A percentile compares a stretch with the other conserved stretches of the same genome.
Evolutionary conservation across 2,888 invertebrate species (phyloP).

Genomic region (Monopis laevigella): DNA sequence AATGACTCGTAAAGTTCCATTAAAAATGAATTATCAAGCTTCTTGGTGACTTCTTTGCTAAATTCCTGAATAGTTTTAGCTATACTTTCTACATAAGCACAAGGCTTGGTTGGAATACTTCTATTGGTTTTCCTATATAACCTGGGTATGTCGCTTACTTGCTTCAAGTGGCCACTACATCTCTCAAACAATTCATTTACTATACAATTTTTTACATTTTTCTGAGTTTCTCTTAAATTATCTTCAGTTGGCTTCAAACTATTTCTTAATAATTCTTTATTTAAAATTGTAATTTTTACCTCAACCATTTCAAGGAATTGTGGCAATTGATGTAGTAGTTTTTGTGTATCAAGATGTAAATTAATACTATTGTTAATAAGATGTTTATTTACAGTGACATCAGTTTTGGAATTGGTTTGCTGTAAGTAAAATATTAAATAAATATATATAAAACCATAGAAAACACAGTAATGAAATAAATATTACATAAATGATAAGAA

Average conservation of each 20-base stretch:
- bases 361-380: conserved; percentile 47
- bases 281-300: conserved; percentile 32
- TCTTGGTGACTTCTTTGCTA: conserved; percentile 48
- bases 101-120: conserved; percentile 83
- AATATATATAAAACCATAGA: neutral
- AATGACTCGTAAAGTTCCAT: conserved; percentile 40
- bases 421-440: conserved; percentile 26
- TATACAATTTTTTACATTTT: conserved; percentile 44
- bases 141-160: conserved; percentile 93
- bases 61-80: conserved; percentile 70
- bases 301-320: conserved; percentile 34
- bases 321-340: conserved; percentile 36
- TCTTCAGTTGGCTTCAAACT: conserved; percentile 39
- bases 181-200: conserved; percentile 46
- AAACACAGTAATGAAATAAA: neutral
- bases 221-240: conserved; percentile 30
- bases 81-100: conserved; percentile 78
- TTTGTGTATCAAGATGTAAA: conserved; percentile 41
- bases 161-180: conserved; percentile 72
- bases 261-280: conserved; percentile 32
- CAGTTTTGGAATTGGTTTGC: conserved; percentile 29
- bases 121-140: conserved; percentile 92
- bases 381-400: conserved; percentile 39
- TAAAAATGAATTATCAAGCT: conserved; percentile 41
- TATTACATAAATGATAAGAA: no score